phyloP scores from a whole-genome alignment of 92 coral and sea anemone species.

The Plumapathes pennacea region DNA sequence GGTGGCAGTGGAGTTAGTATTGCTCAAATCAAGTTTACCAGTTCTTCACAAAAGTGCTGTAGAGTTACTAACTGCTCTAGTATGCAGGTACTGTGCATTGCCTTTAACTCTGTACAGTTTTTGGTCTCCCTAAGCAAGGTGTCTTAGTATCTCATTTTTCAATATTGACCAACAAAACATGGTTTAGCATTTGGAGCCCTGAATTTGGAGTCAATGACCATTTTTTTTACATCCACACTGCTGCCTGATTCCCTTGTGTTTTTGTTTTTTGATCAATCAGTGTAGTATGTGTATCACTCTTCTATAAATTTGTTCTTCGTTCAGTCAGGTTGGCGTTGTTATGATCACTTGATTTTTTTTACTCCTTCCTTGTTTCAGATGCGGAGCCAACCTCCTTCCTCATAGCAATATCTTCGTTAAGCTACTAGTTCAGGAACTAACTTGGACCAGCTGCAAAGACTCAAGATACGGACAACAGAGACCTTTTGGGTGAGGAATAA shows the following conservation, averaged over 20 bases:
- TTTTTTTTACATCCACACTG: no score
- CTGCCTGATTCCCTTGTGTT: no score
- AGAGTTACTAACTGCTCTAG: constrained; percentile 8
- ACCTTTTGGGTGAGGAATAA: constrained; percentile 35
- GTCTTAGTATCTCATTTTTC: no score
- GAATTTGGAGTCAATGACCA: no score
- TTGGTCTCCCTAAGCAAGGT: no score
- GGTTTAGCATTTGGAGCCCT: no score
- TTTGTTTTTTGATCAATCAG: no score
- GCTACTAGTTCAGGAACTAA: constrained; percentile 47
- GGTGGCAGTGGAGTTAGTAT: constrained; percentile 63
- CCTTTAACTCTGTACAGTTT: not conserved
- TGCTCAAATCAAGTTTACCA: constrained; percentile 59
- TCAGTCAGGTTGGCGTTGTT: no score
- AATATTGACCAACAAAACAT: no score
- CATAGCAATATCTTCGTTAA: constrained; percentile 34
- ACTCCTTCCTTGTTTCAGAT: constrained; percentile 17
- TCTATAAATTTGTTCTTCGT: no score
- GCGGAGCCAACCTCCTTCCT: constrained; percentile 51
- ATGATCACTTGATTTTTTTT: no score
- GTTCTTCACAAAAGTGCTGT: constrained; percentile 44
- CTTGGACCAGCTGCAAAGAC: constrained; percentile 43
- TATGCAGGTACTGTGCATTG: not conserved
- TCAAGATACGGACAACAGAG: constrained; percentile 16
- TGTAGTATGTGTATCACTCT: no score